Evolutionary conservation across 2,113 vertebrate genomes (phyloP), one percentile per base, ranked within the genome.

Genomic region (Datnioides undecimradiatus): DNA sequence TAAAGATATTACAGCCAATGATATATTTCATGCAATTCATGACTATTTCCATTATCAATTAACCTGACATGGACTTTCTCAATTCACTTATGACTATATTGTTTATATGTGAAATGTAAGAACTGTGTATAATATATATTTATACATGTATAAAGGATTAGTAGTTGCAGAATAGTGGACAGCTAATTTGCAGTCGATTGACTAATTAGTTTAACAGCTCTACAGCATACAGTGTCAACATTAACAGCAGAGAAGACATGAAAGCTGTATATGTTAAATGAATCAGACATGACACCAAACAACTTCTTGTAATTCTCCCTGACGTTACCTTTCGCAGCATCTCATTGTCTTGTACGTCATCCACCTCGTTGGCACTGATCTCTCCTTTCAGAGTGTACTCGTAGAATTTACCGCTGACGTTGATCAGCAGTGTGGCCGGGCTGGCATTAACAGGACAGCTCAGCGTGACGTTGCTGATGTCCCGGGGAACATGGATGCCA

Each of bases 241-340:
- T n/a, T 7, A 27, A 17, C 3, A 36, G 34, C 8, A 38, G 29
- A 57, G 21, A 29, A 19, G 17, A 12, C 2, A 29, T 41, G 7
- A n/a, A 57, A 43, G 19, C 7, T 33, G 19, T 34, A 10, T 12
- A 58, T 6, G 70, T 12, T 1, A 33, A 17, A 41, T 14, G 45
- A 25, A 36, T 55, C 29, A 57, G 5, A n/a, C 12, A 13, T n/a
- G 63, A 7, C 29, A 8, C 7, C 8, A 16, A 12, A 46, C 29
- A 75, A 23, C 25, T 23, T 49, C 9, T 65, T n/a, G n/a, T n/a
- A n/a, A n/a, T n/a, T n/a, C n/a, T n/a, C n/a, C n/a, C n/a, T n/a
- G n/a, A n/a, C n/a, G n/a, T n/a, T 94, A 99, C 98, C 97, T 99
- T 99, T 60, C 97, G 92, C 83, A 99, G 96, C 98, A 99, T 99